Evolutionary conservation across 2,113 vertebrate species (phyloP).

Genomic region (Panthera leo): DNA sequence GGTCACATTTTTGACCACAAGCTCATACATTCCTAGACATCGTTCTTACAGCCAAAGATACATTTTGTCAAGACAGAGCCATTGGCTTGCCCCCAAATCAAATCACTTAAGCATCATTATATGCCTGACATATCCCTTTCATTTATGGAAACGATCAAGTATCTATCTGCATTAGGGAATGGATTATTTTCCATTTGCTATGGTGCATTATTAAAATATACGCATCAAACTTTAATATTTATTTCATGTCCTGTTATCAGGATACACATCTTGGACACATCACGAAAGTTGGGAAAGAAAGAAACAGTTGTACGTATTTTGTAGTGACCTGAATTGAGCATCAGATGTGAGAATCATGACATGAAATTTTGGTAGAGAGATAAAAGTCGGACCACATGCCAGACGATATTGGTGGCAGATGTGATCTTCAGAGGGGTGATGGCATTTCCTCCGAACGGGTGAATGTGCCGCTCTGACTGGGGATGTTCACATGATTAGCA

Average conservation of each 20-base stretch:
- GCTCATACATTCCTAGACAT: not conserved
- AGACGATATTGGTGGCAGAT: conserved; percentile 93
- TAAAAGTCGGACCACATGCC: conserved; percentile 89
- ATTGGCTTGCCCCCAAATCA: not conserved
- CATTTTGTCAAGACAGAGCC: rapidly evolving
- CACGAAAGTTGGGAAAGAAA: conserved; percentile 71
- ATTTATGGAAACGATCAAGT: not conserved
- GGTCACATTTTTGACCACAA: not conserved
- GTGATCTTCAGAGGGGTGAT: conserved; percentile 89
- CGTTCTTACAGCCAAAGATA: not conserved
- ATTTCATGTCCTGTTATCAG: conserved; percentile 40
- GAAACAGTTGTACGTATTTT: conserved; percentile 71
- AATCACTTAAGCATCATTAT: not conserved
- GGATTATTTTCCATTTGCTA: not conserved
- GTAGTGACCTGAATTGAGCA: conserved; percentile 83
- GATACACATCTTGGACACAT: conserved; percentile 72
- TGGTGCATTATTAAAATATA: not conserved
- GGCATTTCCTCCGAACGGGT: conserved; percentile 92
- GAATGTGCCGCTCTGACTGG: conserved; percentile 89
- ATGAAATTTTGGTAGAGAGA: conserved; percentile 82
- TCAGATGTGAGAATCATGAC: conserved; percentile 84
- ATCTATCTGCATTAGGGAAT: not conserved
- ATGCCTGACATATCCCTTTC: not conserved
- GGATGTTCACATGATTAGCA: conserved; percentile 92
- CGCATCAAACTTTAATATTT: not conserved